These are phyloP conservation scores for Glyptemys insculpta DNA, from an alignment of 2,797 vertebrate species.

Conservation along the genomic window DNA sequence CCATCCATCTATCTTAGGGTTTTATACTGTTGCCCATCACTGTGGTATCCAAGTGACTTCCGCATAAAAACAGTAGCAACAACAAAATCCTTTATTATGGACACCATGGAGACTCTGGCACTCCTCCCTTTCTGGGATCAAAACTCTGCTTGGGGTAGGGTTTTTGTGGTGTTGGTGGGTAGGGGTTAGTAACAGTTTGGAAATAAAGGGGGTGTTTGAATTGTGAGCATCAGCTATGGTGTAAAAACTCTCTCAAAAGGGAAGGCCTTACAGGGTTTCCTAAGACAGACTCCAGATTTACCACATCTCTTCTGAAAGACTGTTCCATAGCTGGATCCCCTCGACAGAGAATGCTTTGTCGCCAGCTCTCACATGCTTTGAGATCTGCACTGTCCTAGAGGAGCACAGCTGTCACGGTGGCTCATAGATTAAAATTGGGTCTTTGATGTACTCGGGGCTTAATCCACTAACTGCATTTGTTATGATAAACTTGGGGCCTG, in stretches of 20 bases:
- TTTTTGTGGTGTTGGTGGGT: neutral
- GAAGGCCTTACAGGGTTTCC: neutral
- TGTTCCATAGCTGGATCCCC: neutral
- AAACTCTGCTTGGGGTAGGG: neutral
- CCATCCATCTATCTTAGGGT: rapidly evolving
- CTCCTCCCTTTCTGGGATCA: neutral
- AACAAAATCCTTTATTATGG: neutral
- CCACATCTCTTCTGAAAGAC: neutral
- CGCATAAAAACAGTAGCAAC: neutral
- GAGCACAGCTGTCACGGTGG: neutral
- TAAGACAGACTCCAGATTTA: neutral
- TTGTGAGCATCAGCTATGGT: neutral
- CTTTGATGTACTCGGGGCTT: neutral
- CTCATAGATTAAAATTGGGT: slow-evolving; percentile 24
- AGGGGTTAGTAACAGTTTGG: neutral
- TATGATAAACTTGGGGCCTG: neutral
- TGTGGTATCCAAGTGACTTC: rapidly evolving
- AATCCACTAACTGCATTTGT: slow-evolving; percentile 13
- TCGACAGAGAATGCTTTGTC: neutral
- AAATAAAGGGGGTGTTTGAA: neutral
- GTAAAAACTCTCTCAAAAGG: neutral
- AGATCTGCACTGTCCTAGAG: neutral
- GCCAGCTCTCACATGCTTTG: neutral
- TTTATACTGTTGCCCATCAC: rapidly evolving
- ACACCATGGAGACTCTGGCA: neutral